Base-by-base conservation (phyloP, 2,113 vertebrate species). In the Castor canadensis region DNA sequence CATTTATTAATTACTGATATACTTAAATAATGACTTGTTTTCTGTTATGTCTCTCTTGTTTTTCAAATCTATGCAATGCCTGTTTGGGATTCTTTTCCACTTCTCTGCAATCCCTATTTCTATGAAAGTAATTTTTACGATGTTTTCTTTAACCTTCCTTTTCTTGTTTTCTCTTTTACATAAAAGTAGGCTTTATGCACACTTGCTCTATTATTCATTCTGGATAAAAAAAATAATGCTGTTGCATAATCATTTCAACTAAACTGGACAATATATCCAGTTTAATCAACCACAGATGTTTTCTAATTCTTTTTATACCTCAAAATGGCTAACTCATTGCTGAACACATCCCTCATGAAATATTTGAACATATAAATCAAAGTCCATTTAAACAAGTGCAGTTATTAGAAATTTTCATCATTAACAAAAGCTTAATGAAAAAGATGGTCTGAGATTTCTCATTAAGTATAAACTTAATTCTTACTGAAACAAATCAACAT, bases 341-440 rank as follows among this genome's bases (percentile, higher is more conserved):
- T 96, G 66, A 92, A 81, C 54, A 84, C 26, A 77, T 71, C 35
- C 40, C 32, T 97, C 16, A 64, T 49, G 47, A 96, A 94, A 91
- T 64, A 86, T 60, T 3, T 88, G 64, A 88, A 43, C 56, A 64
- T 91, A 92, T 92, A 87, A 86, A 81, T 47, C 62, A 91, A 96
- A 89, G 77, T 9, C 22, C 30, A 90, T 38, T 81, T 80, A 67
- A 75, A 32, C 32, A 95, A 52, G 32, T 5, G 28, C 86, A 92
- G 45, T 2, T 64, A 89, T 28, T 73, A 69, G 24, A 94, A 91
- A 86, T 91, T 45, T 81, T 60, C 32, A 52, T 87, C 79, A 88
- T 52, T 93, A 92, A 75, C 30, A 32, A 82, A 88, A 71, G 28
- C 28, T 80, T 81, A 91, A 86, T 13, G 60, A 86, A 89, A 95